These are phyloP conservation scores for Felis chaus DNA, from an alignment of 2,113 vertebrate species.

Conservation along the genomic window DNA sequence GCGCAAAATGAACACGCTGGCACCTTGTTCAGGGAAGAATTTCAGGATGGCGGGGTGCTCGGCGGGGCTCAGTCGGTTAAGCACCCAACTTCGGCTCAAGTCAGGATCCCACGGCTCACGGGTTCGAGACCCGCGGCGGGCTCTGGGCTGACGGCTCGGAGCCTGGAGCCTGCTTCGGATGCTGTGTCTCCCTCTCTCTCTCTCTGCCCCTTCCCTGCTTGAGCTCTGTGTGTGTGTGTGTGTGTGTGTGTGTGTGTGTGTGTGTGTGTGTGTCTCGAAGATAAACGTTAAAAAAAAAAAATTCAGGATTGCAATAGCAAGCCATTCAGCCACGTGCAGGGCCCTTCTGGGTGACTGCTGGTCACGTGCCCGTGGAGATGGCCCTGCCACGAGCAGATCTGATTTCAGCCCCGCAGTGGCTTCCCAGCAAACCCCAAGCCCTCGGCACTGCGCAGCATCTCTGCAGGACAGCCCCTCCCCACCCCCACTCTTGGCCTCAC, in stretches of 20 bases:
- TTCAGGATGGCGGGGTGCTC: not conserved
- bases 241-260: no score
- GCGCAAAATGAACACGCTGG: fast-evolving
- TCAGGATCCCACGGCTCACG: no score
- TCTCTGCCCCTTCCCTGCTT: no score
- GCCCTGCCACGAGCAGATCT: not conserved
- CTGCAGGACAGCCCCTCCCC: fast-evolving
- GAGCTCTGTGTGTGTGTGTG: no score
- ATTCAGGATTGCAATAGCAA: not conserved
- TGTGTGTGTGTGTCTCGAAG: no score
- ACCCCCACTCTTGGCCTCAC: not conserved
- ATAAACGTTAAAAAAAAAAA: no score
- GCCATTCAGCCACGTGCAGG: fast-evolving
- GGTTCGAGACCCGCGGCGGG: no score
- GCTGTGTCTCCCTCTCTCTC: no score
- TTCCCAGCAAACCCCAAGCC: not conserved
- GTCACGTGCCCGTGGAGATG: not conserved
- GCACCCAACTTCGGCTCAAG: no score
- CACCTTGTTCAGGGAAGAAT: fast-evolving
- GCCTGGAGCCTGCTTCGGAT: no score
- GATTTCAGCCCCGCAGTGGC: not conserved
- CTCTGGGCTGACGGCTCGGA: no score
- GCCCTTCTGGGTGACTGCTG: not conserved
- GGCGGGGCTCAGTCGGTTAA: no score
- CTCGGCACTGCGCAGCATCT: fast-evolving